Conservation (phyloP, 2,888 invertebrate genomes). For the Ophonus ardosiacus region DNA sequence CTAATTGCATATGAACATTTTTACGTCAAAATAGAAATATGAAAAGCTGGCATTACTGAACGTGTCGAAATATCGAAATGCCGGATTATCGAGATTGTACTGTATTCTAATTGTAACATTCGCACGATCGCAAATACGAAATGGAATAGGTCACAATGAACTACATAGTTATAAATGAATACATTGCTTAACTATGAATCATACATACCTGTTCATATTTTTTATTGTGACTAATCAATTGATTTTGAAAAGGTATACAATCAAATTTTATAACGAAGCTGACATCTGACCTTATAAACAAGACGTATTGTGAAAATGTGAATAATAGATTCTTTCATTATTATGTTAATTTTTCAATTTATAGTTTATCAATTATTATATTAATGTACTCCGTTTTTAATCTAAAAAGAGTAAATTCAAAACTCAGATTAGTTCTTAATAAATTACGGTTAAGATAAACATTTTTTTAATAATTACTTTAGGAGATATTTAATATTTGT, state of each 20-base stretch:
- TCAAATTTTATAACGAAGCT: not conserved
- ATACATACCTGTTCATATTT: conserved; percentile 5
- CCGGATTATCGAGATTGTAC: too few relatives aligned
- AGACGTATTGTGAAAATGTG: not conserved
- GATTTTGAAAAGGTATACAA: not conserved
- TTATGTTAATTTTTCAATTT: not conserved
- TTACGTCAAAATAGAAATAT: too few relatives aligned
- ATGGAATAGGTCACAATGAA: not conserved
- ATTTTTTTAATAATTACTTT: too few relatives aligned
- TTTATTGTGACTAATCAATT: conserved; percentile 21
- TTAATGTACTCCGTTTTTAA: too few relatives aligned
- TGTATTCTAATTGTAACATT: not conserved
- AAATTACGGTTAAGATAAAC: too few relatives aligned
- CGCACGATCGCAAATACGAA: not conserved
- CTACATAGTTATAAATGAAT: not conserved
- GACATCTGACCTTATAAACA: not conserved
- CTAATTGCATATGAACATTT: too few relatives aligned
- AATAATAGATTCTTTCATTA: not conserved
- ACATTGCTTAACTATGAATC: conserved; percentile 38
- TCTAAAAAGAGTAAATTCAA: too few relatives aligned
- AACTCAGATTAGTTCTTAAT: too few relatives aligned
- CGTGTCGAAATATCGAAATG: too few relatives aligned
- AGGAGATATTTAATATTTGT: too few relatives aligned
- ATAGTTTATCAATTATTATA: too few relatives aligned
- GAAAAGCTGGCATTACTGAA: too few relatives aligned